phyloP scores from a whole-genome alignment of 2,888 invertebrate species.

The Cantharis lateralis region DNA sequence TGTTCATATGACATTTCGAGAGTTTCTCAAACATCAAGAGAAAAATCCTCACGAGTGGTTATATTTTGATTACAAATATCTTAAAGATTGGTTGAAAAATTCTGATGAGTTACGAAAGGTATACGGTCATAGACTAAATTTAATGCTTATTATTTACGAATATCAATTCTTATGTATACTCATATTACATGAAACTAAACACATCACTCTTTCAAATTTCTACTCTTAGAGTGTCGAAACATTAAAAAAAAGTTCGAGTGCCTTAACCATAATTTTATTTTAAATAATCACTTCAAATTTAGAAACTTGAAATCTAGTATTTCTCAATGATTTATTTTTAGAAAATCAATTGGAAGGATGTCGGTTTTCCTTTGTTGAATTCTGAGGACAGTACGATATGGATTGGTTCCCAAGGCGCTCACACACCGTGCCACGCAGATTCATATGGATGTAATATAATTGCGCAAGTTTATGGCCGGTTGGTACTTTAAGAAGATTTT shows the following conservation, averaged over 20 bases:
- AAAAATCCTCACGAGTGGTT: conserved; percentile 64
- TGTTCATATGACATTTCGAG: conserved; percentile 63
- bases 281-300: too few species aligned
- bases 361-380: conserved; percentile 73
- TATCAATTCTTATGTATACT: too few species aligned
- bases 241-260: too few species aligned
- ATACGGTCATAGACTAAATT: conserved; percentile 22
- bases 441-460: conserved; percentile 94
- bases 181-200: too few species aligned
- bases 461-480: conserved; percentile 87
- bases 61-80: conserved; percentile 86
- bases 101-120: conserved; percentile 65
- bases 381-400: conserved; percentile 79
- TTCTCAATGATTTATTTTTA: conserved; percentile 34
- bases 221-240: too few species aligned
- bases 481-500: conserved; percentile 25
- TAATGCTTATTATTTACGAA: too few species aligned
- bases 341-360: conserved; percentile 66
- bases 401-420: conserved; percentile 85
- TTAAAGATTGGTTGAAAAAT: conserved; percentile 69
- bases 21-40: conserved; percentile 61
- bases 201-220: too few species aligned
- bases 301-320: too few species aligned
- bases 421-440: conserved; percentile 93
- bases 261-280: too few species aligned